These are phyloP conservation scores for Neotoxoptera formosana DNA, from an alignment of 1,140 invertebrate species.

Conservation along the genomic window DNA sequence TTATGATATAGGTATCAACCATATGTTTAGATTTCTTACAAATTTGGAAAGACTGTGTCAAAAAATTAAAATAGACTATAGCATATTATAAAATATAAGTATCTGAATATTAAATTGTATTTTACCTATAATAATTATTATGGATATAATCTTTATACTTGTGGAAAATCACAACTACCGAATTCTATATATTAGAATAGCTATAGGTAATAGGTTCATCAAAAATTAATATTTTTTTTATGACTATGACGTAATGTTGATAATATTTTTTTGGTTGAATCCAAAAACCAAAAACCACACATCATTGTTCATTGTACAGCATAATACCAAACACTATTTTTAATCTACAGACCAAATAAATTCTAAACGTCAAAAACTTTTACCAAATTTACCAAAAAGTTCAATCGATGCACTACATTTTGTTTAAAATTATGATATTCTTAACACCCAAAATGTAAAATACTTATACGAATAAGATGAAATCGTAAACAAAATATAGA, in stretches of 20 bases:
- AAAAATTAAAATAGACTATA: not conserved
- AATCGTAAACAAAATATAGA: not conserved
- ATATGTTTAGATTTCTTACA: not conserved
- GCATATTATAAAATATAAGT: not conserved
- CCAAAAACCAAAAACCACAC: no score
- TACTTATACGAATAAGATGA: not conserved
- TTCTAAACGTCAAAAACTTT: not conserved
- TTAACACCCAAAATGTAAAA: not conserved
- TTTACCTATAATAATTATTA: no score
- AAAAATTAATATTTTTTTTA: no score
- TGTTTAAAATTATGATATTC: not conserved
- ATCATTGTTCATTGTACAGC: no score
- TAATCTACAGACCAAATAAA: not conserved
- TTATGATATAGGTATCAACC: not conserved
- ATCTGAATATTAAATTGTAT: no score
- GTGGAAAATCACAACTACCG: no score
- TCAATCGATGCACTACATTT: not conserved
- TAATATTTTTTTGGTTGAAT: no score
- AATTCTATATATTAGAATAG: no score
- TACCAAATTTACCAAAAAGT: not conserved
- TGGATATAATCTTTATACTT: no score
- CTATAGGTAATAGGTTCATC: no score
- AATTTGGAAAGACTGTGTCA: not conserved
- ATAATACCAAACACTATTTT: not conserved
- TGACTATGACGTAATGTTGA: no score